phyloP scores from a whole-genome alignment of 92 coral and sea anemone species.

The Nematostella vectensis region DNA sequence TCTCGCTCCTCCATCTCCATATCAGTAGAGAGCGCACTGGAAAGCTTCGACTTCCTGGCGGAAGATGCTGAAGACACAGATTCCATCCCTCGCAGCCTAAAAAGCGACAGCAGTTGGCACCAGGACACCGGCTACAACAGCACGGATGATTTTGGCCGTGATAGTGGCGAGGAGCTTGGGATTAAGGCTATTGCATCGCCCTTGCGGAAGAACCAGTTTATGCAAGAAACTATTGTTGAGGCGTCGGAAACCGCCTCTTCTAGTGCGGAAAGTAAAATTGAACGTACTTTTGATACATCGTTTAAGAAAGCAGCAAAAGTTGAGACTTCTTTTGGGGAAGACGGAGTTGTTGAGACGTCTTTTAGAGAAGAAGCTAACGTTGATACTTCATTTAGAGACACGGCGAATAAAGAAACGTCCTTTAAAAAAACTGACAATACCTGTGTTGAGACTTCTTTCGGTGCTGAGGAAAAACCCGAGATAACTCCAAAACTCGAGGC shows the following conservation, averaged over 20 bases:
- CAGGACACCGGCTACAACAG: slow-evolving; percentile 95
- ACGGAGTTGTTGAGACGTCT: neutral
- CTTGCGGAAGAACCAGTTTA: slow-evolving; percentile 7
- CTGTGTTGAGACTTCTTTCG: slow-evolving; percentile 24
- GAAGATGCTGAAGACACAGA: slow-evolving; percentile 71
- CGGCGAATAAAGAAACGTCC: too few relatives aligned
- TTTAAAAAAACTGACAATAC: too few relatives aligned
- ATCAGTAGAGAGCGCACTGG: slow-evolving; percentile 94
- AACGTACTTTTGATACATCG: neutral
- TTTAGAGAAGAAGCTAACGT: neutral
- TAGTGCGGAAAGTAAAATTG: neutral
- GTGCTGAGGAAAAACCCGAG: slow-evolving; percentile 6
- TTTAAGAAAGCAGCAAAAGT: neutral
- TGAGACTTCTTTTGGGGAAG: neutral
- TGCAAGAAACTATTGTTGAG: slow-evolving; percentile 23
- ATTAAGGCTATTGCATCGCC: slow-evolving; percentile 13
- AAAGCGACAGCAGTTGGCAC: slow-evolving; percentile 72
- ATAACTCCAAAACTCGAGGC: slow-evolving; percentile 12
- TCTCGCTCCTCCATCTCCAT: slow-evolving; percentile 71
- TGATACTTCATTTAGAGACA: too few relatives aligned
- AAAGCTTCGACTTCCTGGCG: slow-evolving; percentile 89
- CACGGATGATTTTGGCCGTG: slow-evolving; percentile 68
- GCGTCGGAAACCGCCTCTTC: slow-evolving; percentile 29
- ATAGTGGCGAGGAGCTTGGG: slow-evolving; percentile 35
- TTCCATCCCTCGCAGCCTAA: slow-evolving; percentile 60